phyloP scores from a whole-genome alignment of 2,113 vertebrate species.

The Neolamprologus kungweensis region DNA sequence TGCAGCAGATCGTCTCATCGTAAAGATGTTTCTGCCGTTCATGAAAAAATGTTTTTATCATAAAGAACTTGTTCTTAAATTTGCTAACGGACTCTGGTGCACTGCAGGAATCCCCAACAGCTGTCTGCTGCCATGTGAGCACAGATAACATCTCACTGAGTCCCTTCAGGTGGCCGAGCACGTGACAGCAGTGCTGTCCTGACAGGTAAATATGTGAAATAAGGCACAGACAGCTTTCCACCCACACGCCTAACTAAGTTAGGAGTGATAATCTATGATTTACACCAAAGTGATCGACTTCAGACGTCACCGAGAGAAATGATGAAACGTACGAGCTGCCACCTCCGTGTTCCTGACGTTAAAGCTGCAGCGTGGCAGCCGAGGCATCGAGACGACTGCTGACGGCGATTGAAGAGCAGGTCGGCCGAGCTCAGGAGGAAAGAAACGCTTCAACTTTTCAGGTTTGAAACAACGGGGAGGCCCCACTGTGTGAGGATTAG shows the following conservation, averaged over 20 bases:
- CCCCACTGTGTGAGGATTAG: not conserved
- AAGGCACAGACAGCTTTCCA: not conserved
- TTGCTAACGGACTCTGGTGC: not conserved
- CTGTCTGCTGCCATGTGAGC: not conserved
- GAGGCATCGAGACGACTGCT: rapidly evolving
- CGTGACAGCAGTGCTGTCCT: not conserved
- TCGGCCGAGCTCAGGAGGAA: not conserved
- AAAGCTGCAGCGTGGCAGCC: not conserved
- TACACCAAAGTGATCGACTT: not conserved
- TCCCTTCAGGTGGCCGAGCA: not conserved
- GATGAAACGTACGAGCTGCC: not conserved
- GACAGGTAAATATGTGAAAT: not conserved
- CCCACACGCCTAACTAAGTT: not conserved
- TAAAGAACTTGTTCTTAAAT: not conserved
- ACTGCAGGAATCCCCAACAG: not conserved
- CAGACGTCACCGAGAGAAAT: not conserved
- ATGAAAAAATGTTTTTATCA: rapidly evolving
- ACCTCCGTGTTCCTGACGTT: not conserved
- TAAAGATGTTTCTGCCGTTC: not conserved
- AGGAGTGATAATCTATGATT: not conserved
- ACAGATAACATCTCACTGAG: rapidly evolving
- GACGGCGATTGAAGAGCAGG: rapidly evolving
- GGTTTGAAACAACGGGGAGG: not conserved
- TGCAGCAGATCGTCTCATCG: not conserved
- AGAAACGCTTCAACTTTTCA: not conserved